These are phyloP conservation scores for Ascidia mentula DNA, from an alignment of 23 tunicate genomes.

Conservation along the genomic window DNA sequence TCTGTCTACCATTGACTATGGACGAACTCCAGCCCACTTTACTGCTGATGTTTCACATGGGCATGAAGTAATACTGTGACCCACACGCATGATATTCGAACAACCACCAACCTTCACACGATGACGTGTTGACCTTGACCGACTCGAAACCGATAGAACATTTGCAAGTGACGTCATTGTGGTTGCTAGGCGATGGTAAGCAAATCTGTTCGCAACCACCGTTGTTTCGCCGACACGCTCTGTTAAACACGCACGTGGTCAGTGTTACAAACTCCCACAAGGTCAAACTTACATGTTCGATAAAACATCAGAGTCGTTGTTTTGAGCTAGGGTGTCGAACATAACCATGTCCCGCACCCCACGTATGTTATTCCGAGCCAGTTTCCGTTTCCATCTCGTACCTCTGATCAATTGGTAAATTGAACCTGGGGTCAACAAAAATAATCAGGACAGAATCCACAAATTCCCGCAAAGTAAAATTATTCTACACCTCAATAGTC, in stretches of 20 bases:
- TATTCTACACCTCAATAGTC: too few species aligned
- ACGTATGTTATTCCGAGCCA: not conserved
- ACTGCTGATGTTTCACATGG: too few species aligned
- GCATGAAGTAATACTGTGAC: too few species aligned
- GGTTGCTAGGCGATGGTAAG: slow-evolving; percentile 26
- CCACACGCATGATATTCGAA: not conserved
- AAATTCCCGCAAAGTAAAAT: too few species aligned
- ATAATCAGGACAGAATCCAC: too few species aligned
- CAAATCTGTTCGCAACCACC: slow-evolving; percentile 69
- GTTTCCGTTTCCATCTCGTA: not conserved
- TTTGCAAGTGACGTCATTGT: slow-evolving; percentile 7
- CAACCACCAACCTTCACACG: slow-evolving; percentile 23
- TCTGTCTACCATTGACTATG: too few species aligned
- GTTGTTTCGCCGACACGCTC: slow-evolving; percentile 37
- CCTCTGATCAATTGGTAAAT: not conserved
- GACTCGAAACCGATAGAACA: slow-evolving; percentile 31
- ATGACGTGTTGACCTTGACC: not conserved
- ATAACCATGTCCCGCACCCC: not conserved
- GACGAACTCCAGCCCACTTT: too few species aligned
- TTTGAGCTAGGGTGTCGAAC: not conserved
- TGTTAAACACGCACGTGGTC: not conserved
- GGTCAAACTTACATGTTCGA: not conserved
- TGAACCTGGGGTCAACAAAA: not conserved
- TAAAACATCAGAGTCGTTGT: not conserved
- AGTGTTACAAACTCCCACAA: not conserved